Base-by-base conservation (phyloP, 2,888 invertebrate genomes). In the Anoncus sp. region DNA sequence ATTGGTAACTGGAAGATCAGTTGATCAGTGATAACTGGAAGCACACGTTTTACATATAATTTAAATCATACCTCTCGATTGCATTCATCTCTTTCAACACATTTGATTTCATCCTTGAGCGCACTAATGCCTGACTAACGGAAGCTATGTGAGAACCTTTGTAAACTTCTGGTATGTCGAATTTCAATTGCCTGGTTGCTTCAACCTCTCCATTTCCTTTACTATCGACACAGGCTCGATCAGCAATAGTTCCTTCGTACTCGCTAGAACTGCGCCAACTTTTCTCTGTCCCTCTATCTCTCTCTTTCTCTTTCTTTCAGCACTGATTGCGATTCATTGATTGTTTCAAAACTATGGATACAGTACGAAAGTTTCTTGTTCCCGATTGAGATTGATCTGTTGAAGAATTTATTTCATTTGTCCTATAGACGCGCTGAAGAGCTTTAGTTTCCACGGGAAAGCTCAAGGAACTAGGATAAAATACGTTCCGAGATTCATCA, bases 331-430 rank as follows among this genome's bases (percentile, higher is more conserved):
- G 20, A 62, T 49, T 66, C 53, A 72, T 76, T 49, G 76, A 76
- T 72, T 72, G 49, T 62, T 72, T 53, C 20, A 9, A 60, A 76
- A 66, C 40, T 76, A 51, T 53, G 6, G 40, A 63, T 47, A 18
- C 20, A 22, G 47, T 6, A 9, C 51, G 14, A 65, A 59, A 51
- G 7, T 65, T 65, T 43, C 24, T n/a, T 12, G 22, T n/a, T 27
- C 40, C 18, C 31, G 22, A 55, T 71, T 51, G 62, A 69, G 62
- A 62, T 53, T 27, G 53, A 67, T 67, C 49, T 40, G 6, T 14
- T 10, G 12, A 51, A 38, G 16, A 62, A 69, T 70, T 76, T 65
- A 75, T 60, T 53, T 45, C 47, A 57, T 18, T 53, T 38, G 9
- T 10, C 12, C n/a, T 40, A 18, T 43, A 18, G 38, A 67, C 53